phyloP scores from a whole-genome alignment of 2,113 vertebrate species.

The Toxotes jaculatrix region DNA sequence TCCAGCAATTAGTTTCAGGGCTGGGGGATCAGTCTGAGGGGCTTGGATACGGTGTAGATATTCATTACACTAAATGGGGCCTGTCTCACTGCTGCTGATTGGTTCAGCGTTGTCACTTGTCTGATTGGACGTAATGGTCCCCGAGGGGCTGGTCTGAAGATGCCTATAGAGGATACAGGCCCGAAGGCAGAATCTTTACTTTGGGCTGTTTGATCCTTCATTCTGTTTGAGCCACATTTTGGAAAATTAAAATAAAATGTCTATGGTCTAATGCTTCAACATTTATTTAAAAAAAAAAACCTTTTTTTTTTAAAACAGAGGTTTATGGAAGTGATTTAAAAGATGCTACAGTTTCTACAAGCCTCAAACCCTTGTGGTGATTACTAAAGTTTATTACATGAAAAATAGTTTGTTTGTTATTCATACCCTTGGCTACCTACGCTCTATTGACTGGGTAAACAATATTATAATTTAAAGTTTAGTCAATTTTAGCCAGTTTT shows the following conservation, averaged over 20 bases:
- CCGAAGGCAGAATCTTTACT: not conserved
- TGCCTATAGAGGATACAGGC: not conserved
- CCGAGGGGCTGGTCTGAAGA: not conserved
- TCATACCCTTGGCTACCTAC: not conserved
- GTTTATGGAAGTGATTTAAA: too few relatives aligned
- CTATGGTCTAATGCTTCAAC: not conserved
- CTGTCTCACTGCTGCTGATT: constrained; percentile 30
- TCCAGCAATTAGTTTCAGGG: constrained; percentile 68
- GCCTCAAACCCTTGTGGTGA: not conserved
- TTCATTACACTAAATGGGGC: constrained; percentile 63
- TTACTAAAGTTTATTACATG: not conserved
- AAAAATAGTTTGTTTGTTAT: not conserved
- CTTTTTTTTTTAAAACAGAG: too few relatives aligned
- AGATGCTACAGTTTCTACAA: too few relatives aligned
- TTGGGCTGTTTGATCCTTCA: not conserved
- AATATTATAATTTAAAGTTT: not conserved
- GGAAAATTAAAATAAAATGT: too few relatives aligned
- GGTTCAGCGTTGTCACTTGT: constrained; percentile 29
- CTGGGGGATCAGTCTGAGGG: constrained; percentile 43
- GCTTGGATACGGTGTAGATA: constrained; percentile 26
- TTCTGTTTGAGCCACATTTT: not conserved
- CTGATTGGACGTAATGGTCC: constrained; percentile 28
- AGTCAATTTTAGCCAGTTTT: not conserved
- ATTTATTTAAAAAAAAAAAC: not conserved
- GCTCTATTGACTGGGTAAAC: not conserved